Base-by-base conservation (phyloP, 2,888 invertebrate species). In the Meganola albula region DNA sequence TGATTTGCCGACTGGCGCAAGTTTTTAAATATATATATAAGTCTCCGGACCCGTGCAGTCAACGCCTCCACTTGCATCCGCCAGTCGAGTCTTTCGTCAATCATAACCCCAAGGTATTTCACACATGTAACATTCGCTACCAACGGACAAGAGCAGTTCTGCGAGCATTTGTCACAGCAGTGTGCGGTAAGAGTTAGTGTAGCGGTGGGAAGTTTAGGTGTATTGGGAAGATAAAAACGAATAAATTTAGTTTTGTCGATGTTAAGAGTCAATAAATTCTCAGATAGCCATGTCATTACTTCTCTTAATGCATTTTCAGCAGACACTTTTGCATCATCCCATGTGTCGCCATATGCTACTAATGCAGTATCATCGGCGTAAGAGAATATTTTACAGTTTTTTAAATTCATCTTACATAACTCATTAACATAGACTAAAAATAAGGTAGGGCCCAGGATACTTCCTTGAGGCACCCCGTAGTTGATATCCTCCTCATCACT, bases 341-440 rank as follows among this genome's bases (percentile, higher is more conserved):
- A 25, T 2, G 12, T 8, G 1, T 8, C 3, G 11, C 9, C 25
- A 12, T 9, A 14, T 7, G 14, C 25, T 10, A 25, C 11, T 2
- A 25, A 13, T 2, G 25, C 22, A 10, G 22, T 25, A 14, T 25
- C 25, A 14, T 25, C 13, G n/a, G 14, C 25, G 4, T 25, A 27
- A 3, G 27, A 18, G 4, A 16, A 26, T 10, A 26, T 26, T 3
- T 26, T 4, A 16, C 26, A 16, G 8, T 26, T 16, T 8, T 18
- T 8, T 0, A 27, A n/a, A 1, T 27, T 18, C 18, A 27, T 18
- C 7, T 11, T 11, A 8, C 18, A 27, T 7, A 18, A n/a, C 2
- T 27, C 27, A n/a, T 27, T 18, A n/a, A 27, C 8, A 18, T 27
- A 27, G 3, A 27, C 12, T 8, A 27, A 12, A 27, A 27, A 27